Conservation (phyloP, 2,113 vertebrate genomes). For the Plestiodon gilberti region DNA sequence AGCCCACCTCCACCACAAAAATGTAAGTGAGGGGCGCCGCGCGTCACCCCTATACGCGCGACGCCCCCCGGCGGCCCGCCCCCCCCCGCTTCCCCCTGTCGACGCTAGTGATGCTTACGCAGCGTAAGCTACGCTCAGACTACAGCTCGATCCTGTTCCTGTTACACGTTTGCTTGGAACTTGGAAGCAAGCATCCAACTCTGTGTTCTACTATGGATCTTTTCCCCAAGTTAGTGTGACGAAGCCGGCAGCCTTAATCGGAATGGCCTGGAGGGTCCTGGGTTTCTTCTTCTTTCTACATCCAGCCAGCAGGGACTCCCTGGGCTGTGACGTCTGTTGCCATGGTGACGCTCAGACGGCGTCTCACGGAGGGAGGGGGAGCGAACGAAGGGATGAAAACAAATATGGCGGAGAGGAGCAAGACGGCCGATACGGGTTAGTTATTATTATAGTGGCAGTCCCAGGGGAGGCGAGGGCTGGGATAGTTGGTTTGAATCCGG, state of each 20-base stretch:
- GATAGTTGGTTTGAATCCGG: background rate
- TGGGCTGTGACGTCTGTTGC: slow-evolving; percentile 59
- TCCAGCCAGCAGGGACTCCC: slow-evolving; percentile 55
- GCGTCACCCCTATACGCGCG: too few relatives aligned
- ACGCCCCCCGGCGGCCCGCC: too few relatives aligned
- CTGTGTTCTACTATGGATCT: background rate
- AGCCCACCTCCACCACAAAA: too few relatives aligned
- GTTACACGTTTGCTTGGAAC: background rate
- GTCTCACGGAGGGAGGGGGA: slow-evolving; percentile 44
- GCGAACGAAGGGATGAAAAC: slow-evolving; percentile 61
- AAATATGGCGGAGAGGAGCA: slow-evolving; percentile 83
- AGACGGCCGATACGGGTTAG: slow-evolving; percentile 79
- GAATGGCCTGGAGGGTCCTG: background rate
- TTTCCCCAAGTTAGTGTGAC: background rate
- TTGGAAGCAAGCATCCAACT: background rate
- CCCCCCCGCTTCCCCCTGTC: too few relatives aligned
- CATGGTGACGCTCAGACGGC: slow-evolving; percentile 62
- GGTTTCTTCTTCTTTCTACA: too few relatives aligned
- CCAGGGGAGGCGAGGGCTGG: slow-evolving; percentile 6
- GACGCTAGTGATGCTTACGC: too few relatives aligned
- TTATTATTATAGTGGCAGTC: slow-evolving; percentile 59
- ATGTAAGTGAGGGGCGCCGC: too few relatives aligned
- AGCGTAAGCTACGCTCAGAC: too few relatives aligned
- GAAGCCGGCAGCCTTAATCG: background rate
- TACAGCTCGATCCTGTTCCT: too few relatives aligned